phyloP scores from a whole-genome alignment of 1,140 invertebrate genomes.

The Helicorthomorpha holstii region DNA sequence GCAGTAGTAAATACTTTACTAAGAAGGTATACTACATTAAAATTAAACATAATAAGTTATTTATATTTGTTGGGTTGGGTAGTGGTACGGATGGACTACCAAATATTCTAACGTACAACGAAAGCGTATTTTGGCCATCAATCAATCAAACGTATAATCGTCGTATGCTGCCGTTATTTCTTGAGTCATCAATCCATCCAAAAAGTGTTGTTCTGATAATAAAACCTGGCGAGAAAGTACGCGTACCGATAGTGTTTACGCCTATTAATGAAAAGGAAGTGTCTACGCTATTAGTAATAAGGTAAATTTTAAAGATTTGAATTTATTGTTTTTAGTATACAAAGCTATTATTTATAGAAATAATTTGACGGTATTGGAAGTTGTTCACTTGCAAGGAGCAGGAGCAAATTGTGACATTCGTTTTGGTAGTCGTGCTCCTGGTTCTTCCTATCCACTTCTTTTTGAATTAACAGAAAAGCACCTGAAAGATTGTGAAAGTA shows the following conservation, averaged over 20 bases:
- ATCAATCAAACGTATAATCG: too few relatives aligned
- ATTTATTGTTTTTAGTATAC: neutral
- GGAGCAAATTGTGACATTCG: conserved; percentile 72
- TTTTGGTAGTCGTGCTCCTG: conserved; percentile 74
- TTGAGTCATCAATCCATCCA: too few relatives aligned
- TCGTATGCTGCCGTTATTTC: too few relatives aligned
- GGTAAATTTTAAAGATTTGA: neutral
- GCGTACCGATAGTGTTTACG: neutral
- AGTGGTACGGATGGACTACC: too few relatives aligned
- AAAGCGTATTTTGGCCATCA: too few relatives aligned
- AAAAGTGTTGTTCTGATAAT: neutral
- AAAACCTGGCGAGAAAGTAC: conserved; percentile 5
- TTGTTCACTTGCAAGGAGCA: conserved; percentile 56
- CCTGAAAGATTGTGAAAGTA: conserved; percentile 53
- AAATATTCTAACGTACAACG: too few relatives aligned
- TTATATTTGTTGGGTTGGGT: too few relatives aligned
- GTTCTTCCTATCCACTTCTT: conserved; percentile 40
- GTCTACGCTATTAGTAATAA: neutral
- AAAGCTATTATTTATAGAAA: conserved; percentile 42
- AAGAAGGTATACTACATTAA: too few relatives aligned
- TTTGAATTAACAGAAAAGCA: conserved; percentile 75
- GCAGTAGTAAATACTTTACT: conserved; percentile 27
- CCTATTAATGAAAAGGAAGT: neutral
- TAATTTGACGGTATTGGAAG: conserved; percentile 83
- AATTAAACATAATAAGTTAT: too few relatives aligned